Evolutionary conservation across 2,888 invertebrate species (phyloP), one percentile per base, ranked within the genome.

Genomic region (Patella pellucida): DNA sequence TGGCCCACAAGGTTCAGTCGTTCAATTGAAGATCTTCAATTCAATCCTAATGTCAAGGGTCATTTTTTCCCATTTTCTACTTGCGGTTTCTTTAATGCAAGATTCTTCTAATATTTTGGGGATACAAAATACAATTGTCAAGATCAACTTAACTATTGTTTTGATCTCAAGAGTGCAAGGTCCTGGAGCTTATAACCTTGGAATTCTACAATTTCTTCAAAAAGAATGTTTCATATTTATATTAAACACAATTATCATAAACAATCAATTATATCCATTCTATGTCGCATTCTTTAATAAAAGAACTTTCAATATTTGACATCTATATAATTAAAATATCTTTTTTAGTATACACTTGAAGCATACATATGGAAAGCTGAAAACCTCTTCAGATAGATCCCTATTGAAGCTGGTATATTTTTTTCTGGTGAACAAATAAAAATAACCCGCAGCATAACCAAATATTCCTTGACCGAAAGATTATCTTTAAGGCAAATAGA

Each of bases 401-500:
- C 62, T 23, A 62, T 23, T 62, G 19, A 62, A 14, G 19, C 62
- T 19, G 12, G 62, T 62, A 19, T 62, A 41, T 41, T 62, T 62
- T 11, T 12, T 14, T 62, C 23, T 12, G 62, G 23, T 62, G 19
- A 62, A 23, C 62, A 62, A 23, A 62, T 62, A 19, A 62, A 62
- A 62, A 62, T 62, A 62, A 62, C 62, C 62, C 62, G 11, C 23
- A 23, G 62, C 62, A 62, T 62, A 23, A 23, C 62, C 15, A 62
- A 62, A 19, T 23, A 23, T 62, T 62, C 23, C 62, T 23, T 3
- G 19, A 23, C 19, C 19, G 11, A 62, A 62, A 62, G 23, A 62
- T 19, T 62, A 62, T 62, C 62, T 62, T 62, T 19, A 62, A 62
- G 14, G 62, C 23, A 62, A 62, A 62, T 62, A 62, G 62, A 62